Evolutionary conservation across 2,113 vertebrate species (phyloP), one percentile per base, ranked within the genome.

Genomic region (Thunnus maccoyii): DNA sequence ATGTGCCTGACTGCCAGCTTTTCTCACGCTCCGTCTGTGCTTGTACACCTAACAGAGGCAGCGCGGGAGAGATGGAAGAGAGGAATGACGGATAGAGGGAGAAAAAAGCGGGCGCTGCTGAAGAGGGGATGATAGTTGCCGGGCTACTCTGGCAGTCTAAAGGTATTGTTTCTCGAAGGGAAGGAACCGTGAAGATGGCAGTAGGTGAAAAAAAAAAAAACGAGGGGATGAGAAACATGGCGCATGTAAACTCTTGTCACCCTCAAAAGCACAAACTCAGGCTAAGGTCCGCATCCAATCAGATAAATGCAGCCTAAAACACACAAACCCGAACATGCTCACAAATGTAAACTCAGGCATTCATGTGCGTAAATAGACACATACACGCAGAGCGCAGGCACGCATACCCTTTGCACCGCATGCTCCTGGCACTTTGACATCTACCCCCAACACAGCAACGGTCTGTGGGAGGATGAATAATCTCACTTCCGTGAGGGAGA

Each of bases 391-490:
- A 72, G 67, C 60, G 32, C 76, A 81, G 46, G 84, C 85, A 72
- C 51, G 41, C 83, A 84, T 78, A 80, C 47, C 83, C 85, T 71
- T 78, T 84, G 80, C 87, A 64, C 90, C 57, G 46, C 89, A 81
- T 70, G 91, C 87, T 89, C 79, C 80, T 84, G 92, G 86, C 87
- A 90, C 86, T 86, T 75, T 90, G 86, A 93, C 88, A 88, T 88
- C 78, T 72, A 88, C 91, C 91, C 89, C 86, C 87, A 79, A 81
- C 86, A 84, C 85, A 55, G 86, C 83, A 76, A 78, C 67, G 76
- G 65, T 84, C 91, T 91, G 91, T 93, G 89, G 88, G 89, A 91
- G 91, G 91, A 91, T 85, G 93, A 94, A 93, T 93, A 91, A 93
- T 92, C 85, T 87, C 78, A 70, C 88, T 92, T 93, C 91, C 83